Base-by-base conservation (phyloP, 2,797 vertebrate genomes). In the Acipenser transmontanus region DNA sequence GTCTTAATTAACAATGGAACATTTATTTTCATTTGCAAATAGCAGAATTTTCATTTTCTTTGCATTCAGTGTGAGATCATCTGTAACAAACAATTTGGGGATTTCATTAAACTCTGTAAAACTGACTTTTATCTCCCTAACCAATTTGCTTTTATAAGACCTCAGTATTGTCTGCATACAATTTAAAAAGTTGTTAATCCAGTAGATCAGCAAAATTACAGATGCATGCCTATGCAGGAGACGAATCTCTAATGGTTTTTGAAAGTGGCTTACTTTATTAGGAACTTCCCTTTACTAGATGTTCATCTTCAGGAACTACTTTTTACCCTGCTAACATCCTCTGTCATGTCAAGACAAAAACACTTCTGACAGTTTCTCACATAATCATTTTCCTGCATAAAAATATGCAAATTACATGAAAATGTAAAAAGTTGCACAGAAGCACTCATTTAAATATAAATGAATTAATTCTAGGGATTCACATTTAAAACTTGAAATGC, bases 81-180 rank as follows among this genome's bases (percentile, higher is more conserved):
- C 6, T 13, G 47, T 54, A 69, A 49, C 74, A 73, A 50, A 72
- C 54, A 66, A 59, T 50, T 8, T 17, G 34, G 20, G 50, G 63
- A 62, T 70, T 76, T 67, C 63, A 70, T 73, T 74, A 70, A 69
- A 47, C 59, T 66, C 63, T 57, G 52, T 61, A 52, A 74, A 72
- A 63, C 52, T 65, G 68, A 81, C 81, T 81, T 70, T 69, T 81
- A 78, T 82, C 73, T 70, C n/a, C 64, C 51, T 69, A 80, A 75
- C 68, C 80, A 78, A 73, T 81, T 80, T 77, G 76, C 56, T 69
- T 73, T 73, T 73, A 78, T 72, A 81, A 83, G 73, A 75, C 67
- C 69, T 70, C 78, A 72, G 72, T 66, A 77, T 76, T 79, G 80
- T 79, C 76, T 75, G 77, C 71, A 69, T 78, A 77, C 74, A 76